Conservation (phyloP, 2,888 invertebrate genomes). For the Eurytoma adleriae region DNA sequence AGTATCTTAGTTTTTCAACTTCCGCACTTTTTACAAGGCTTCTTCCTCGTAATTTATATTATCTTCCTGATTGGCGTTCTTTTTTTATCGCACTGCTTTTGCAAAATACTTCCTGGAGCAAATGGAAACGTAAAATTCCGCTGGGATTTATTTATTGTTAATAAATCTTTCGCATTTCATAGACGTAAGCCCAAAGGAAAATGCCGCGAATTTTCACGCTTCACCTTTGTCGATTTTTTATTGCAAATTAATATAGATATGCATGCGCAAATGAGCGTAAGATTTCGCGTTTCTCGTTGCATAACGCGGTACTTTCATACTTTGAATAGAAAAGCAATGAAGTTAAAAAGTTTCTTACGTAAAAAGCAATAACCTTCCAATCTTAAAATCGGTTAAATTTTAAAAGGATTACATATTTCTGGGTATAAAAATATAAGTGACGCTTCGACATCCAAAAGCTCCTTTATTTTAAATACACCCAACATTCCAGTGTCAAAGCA, state of each 20-base stretch:
- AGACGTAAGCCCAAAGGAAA: not conserved
- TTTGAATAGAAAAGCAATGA: slow-evolving; percentile 28
- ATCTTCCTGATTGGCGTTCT: not conserved
- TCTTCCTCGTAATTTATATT: slow-evolving; percentile 9
- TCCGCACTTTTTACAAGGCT: not conserved
- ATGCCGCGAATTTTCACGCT: slow-evolving; percentile 9
- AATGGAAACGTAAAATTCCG: not conserved
- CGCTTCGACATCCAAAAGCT: too few relatives aligned
- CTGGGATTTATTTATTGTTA: slow-evolving; percentile 1
- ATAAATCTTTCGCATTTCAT: not conserved
- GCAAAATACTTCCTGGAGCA: slow-evolving; percentile 9
- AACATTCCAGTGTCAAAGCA: too few relatives aligned
- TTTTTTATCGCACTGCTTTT: not conserved
- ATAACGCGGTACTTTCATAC: slow-evolving; percentile 23
- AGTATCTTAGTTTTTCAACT: slow-evolving; percentile 1
- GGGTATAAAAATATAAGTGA: not conserved
- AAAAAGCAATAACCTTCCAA: slow-evolving; percentile 47
- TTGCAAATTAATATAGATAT: not conserved
- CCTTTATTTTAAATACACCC: too few relatives aligned
- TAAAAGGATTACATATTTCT: slow-evolving; percentile 17
- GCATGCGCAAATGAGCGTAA: slow-evolving; percentile 2
- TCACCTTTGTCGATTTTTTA: slow-evolving; percentile 12
- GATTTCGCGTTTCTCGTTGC: slow-evolving; percentile 36
- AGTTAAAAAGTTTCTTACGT: slow-evolving; percentile 48
- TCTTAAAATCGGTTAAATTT: slow-evolving; percentile 39